Conservation (phyloP, 92 coral and sea anemone species). For the Virgularia gustaviana region DNA sequence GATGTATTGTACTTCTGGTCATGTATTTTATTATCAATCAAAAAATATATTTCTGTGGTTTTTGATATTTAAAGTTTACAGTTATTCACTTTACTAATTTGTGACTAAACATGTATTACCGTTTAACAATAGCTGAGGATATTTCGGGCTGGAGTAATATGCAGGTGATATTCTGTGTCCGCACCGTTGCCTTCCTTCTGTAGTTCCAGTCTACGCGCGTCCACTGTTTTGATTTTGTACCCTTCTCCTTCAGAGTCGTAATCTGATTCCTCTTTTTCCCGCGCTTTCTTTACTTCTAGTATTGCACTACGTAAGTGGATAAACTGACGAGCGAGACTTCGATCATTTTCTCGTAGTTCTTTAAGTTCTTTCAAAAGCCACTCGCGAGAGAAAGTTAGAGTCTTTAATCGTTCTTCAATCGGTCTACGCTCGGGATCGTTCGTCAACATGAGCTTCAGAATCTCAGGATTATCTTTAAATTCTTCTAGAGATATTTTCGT, state of each 20-base stretch:
- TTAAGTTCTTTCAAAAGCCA: conserved; percentile 31
- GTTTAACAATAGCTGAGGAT: conserved; percentile 26
- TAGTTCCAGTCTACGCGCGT: background rate
- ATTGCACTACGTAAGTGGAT: conserved; percentile 30
- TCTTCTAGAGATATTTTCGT: conserved; percentile 1
- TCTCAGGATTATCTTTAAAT: background rate
- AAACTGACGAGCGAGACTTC: conserved; percentile 33
- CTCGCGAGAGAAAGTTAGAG: conserved; percentile 17
- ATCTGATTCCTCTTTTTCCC: conserved; percentile 21
- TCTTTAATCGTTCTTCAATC: conserved; percentile 22
- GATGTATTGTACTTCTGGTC: too few relatives aligned
- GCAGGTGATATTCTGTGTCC: conserved; percentile 2
- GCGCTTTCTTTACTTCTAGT: background rate
- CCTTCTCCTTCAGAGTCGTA: conserved; percentile 23
- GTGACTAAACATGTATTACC: too few relatives aligned
- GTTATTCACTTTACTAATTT: too few relatives aligned
- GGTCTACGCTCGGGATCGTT: conserved; percentile 6
- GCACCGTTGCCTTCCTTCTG: background rate
- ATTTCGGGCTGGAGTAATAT: conserved; percentile 14
- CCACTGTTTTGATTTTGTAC: background rate
- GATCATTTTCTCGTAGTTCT: conserved; percentile 19
- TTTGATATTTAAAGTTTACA: too few relatives aligned
- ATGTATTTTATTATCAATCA: too few relatives aligned
- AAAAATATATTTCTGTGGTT: too few relatives aligned
- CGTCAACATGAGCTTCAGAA: conserved; percentile 19